Base-by-base conservation (phyloP, 2,113 vertebrate species). In the Ameiurus melas region DNA sequence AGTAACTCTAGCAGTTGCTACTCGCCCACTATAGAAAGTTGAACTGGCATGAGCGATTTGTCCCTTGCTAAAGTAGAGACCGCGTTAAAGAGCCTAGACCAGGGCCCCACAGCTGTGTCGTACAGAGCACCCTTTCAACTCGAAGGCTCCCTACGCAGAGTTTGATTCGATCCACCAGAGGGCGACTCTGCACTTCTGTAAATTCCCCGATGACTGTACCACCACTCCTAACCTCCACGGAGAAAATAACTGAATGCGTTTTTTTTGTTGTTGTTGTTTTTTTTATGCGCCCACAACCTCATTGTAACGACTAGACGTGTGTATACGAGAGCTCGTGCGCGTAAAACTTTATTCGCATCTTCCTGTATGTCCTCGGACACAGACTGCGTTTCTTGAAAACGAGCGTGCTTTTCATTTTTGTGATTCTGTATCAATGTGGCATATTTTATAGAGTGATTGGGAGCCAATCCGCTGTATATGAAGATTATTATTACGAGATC, bases 131-230 rank as follows among this genome's bases (percentile, higher is more conserved):
- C 27, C 4, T 53, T 53, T 64, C 25, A 83, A 7, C 9, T 0
- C 7, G 19, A 39, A 22, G 10, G 25, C 36, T 64, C 33, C 30
- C 16, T 22, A 8, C 30, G 80, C 75, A 30, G 85, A 36, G 51
- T 82, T 25, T 30, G 60, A 57, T 43, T 84, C 64, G 62, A 80
- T 89, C 95, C 94, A 94, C 94, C 89, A 94, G 94, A 92, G 94
- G 95, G 93, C 93, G 92, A 88, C 89, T 86, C 92, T 92, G 92
- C 80, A 90, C 93, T 95, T 94, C 92, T 66, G 73, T 90, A 93
- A 90, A 88, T 82, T 82, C 82, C 64, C 82, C 43, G 68, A 78
- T 57, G 78, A 80, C 73, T 89, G 39, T 53, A 60, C 36, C 16
- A 39, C n/a, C 2, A 33, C 78, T 64, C 51, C 16, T 47, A 27